phyloP scores from a whole-genome alignment of 2,888 invertebrate genomes.

The Meta bourneti region DNA sequence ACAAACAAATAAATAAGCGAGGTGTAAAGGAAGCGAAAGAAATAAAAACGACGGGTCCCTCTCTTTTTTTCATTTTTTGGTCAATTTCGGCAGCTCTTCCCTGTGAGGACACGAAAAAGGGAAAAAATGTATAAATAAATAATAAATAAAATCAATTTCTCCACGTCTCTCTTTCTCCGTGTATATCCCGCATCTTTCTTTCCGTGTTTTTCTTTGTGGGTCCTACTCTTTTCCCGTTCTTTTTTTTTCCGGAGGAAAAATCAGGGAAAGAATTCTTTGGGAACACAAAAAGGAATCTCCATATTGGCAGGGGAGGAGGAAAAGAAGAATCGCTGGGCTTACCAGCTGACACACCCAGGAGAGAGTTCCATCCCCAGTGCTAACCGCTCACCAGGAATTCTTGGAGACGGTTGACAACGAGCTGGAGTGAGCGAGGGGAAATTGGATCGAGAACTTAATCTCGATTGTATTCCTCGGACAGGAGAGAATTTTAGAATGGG shows the following conservation, averaged over 20 bases:
- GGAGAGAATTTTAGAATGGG: conserved; percentile 11
- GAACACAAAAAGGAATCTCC: conserved; percentile 51
- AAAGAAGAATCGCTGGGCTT: neutral
- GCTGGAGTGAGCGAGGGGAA: conserved; percentile 41
- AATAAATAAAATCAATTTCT: conserved; percentile 73
- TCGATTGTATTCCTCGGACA: conserved; percentile 35
- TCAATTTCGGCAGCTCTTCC: conserved; percentile 71
- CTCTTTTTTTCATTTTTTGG: conserved; percentile 40
- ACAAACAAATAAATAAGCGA: conserved; percentile 57
- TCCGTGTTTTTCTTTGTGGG: conserved; percentile 16
- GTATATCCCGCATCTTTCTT: conserved; percentile 24
- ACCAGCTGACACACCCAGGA: conserved; percentile 50
- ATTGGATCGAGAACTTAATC: conserved; percentile 67
- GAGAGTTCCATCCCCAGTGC: neutral
- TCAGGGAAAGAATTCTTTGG: conserved; percentile 30
- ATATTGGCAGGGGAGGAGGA: conserved; percentile 57
- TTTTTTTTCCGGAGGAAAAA: conserved; percentile 6
- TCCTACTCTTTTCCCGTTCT: conserved; percentile 20
- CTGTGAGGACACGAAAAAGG: conserved; percentile 8
- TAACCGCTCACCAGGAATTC: neutral
- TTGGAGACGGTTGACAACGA: conserved; percentile 18
- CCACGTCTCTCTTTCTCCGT: conserved; percentile 8
- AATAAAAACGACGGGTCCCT: neutral
- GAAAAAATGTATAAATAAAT: neutral
- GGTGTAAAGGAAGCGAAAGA: conserved; percentile 13